Base-by-base conservation (phyloP, 2,113 vertebrate species). In the Indicator indicator region DNA sequence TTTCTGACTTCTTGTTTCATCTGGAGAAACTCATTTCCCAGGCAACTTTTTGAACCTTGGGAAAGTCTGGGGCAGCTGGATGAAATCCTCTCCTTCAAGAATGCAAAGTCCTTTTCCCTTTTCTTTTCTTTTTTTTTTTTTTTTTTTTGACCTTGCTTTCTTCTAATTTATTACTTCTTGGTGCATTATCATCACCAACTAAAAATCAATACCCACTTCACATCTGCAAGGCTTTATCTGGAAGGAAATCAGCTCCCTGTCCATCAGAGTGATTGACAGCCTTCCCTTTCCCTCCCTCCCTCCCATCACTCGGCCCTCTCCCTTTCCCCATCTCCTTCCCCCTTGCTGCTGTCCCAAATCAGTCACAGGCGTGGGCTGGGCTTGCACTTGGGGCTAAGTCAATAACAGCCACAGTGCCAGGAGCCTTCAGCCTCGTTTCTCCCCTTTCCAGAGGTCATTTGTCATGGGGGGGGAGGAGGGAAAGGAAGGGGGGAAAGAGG, bases 171-270 rank as follows among this genome's bases (percentile, higher is more conserved):
- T 98, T 88, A 96, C 97, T 98, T 98, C 98, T 98, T 97, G 97
- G 97, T 97, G 94, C 94, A 96, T 97, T 97, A 98, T 96, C 97
- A 87, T 97, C 92, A 40, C 98, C 97, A 97, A 98, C 97, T 77
- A 92, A 98, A 97, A 98, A 98, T 98, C 98, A 88, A 98, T 98
- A 93, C 83, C 63, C 94, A 68, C 95, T 97, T 76, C 97, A 97
- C 98, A 97, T 98, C 98, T 97, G 97, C 94, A 92, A 96, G 96
- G 97, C 32, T 98, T 98, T 98, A 98, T 98, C 98, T 96, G 97
- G 96, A 88, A 96, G 97, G 95, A 96, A 89, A 98, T 98, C 97
- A 96, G 94, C 40, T 58, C 36, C 74, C 95, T 97, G 98, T 96
- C 98, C 52, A 28, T 98, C 98, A 97, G 40, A 6, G 26, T 76